Conservation (phyloP, 1,140 invertebrate genomes). For the Mya arenaria region DNA sequence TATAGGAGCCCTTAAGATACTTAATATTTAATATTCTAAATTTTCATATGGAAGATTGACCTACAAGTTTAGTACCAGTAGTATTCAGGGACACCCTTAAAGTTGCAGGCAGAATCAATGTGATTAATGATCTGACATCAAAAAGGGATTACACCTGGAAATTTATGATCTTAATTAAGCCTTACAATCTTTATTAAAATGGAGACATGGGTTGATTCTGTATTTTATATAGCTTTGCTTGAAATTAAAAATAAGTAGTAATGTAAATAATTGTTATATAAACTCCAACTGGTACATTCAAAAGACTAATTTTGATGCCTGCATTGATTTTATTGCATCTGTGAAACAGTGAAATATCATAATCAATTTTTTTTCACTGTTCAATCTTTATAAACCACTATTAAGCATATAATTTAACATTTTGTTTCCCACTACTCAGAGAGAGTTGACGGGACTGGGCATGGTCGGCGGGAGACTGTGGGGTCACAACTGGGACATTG, state of each 20-base stretch:
- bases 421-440: slow-evolving; percentile 76
- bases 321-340: too few relatives aligned
- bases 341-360: too few relatives aligned
- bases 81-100: neutral
- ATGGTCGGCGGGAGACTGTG: slow-evolving; percentile 86
- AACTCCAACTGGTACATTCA: too few relatives aligned
- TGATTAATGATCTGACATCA: neutral
- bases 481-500: slow-evolving; percentile 84
- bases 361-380: too few relatives aligned
- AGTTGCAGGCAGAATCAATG: neutral
- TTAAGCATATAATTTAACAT: too few relatives aligned
- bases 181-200: too few relatives aligned
- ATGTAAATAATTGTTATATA: too few relatives aligned
- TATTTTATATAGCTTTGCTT: neutral
- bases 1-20: neutral
- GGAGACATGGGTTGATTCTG: neutral
- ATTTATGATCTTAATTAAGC: neutral
- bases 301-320: too few relatives aligned
- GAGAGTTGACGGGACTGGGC: slow-evolving; percentile 90
- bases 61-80: neutral
- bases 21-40: neutral
- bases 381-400: too few relatives aligned
- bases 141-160: neutral
- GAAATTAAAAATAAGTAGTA: neutral
- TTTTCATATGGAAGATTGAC: neutral